These are phyloP conservation scores for Oxyruncus cristatus DNA, from an alignment of 2,113 vertebrate species.

Conservation along the genomic window DNA sequence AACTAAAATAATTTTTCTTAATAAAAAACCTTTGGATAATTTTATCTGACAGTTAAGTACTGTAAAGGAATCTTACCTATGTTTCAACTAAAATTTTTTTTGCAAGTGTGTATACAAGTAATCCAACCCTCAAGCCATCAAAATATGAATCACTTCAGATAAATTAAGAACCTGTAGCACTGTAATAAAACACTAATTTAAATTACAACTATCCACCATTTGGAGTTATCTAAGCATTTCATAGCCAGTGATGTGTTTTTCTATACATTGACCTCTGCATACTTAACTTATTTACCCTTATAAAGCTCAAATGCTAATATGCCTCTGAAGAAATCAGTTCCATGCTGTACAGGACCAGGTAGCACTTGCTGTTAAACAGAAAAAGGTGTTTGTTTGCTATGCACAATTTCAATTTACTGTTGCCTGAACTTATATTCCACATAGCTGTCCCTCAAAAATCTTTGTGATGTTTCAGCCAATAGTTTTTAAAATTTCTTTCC, in stretches of 20 bases:
- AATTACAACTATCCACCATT: not conserved
- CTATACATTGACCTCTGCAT: not conserved
- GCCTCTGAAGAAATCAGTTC: not conserved
- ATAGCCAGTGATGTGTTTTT: not conserved
- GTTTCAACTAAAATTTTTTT: not conserved
- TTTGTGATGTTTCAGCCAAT: slow-evolving; percentile 24
- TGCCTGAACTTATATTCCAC: slow-evolving; percentile 4
- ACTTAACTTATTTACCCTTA: not conserved
- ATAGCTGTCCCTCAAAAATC: slow-evolving; percentile 23
- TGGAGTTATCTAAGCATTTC: not conserved
- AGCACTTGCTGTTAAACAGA: not conserved
- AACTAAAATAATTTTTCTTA: not conserved
- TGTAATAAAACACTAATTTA: not conserved
- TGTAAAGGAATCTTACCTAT: not conserved
- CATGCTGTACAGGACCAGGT: not conserved
- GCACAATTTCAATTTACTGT: slow-evolving; percentile 27
- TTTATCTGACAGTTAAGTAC: not conserved
- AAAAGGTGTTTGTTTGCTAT: slow-evolving; percentile 1
- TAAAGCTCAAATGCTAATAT: not conserved
- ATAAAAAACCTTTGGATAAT: not conserved
- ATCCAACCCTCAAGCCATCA: not conserved
- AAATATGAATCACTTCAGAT: not conserved
- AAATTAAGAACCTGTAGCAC: not conserved
- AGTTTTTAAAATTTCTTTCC: slow-evolving; percentile 48
- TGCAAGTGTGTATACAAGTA: not conserved